Evolutionary conservation across 37 sponge, comb jelly and placozoan species (phyloP).

Genomic region (Cladorhizidae sp.): DNA sequence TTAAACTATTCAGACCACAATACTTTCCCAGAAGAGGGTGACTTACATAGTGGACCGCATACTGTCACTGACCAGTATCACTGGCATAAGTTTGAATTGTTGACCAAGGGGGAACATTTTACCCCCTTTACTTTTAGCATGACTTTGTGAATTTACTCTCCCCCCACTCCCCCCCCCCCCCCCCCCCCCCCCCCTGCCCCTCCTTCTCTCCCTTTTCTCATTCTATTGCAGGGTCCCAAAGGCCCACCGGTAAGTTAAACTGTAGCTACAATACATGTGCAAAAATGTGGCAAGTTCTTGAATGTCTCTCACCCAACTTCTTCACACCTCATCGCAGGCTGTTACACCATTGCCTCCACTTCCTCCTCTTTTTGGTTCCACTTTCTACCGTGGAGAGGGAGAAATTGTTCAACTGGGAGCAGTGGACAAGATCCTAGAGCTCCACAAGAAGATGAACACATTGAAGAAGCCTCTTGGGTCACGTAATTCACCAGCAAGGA

Average conservation of each 20-base stretch:
- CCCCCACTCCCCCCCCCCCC: too few relatives aligned
- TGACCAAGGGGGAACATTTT: too few relatives aligned
- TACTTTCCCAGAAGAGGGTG: too few relatives aligned
- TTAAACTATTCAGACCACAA: too few relatives aligned
- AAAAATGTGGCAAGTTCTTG: background rate
- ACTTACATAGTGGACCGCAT: too few relatives aligned
- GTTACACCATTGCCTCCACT: conserved; percentile 12
- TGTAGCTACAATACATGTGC: background rate
- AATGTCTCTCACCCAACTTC: background rate
- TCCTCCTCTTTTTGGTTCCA: background rate
- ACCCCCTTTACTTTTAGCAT: too few relatives aligned
- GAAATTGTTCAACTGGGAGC: conserved; percentile 42
- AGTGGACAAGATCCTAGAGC: conserved; percentile 44
- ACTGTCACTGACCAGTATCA: too few relatives aligned
- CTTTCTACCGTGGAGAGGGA: conserved; percentile 54
- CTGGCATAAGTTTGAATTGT: too few relatives aligned
- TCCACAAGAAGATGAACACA: conserved; percentile 57
- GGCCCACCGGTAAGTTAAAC: conserved; percentile 61
- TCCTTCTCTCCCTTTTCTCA: background rate
- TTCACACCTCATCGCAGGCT: background rate
- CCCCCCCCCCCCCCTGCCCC: background rate
- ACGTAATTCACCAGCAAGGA: conserved; percentile 52
- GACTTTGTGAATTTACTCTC: background rate
- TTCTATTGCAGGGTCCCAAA: conserved; percentile 57
- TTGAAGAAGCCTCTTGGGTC: conserved; percentile 57